Base-by-base conservation (phyloP, 2,888 invertebrate genomes). In the Thyatira batis region DNA sequence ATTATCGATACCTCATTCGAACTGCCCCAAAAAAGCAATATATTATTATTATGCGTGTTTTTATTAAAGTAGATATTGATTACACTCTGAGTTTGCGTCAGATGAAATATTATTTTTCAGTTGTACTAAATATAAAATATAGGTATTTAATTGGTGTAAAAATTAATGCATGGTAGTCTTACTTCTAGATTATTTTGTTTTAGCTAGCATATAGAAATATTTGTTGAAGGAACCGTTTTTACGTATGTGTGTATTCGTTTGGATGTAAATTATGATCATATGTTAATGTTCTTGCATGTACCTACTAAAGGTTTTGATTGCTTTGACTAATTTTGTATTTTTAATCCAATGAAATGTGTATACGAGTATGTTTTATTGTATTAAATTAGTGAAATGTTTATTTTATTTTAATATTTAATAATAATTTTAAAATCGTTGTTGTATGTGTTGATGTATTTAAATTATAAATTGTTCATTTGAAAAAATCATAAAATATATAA, bases 401-500 rank as follows among this genome's bases (percentile, higher is more conserved):
- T 39, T 17, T 1, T 17, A n/a, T n/a, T n/a, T n/a, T n/a, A n/a
- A n/a, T 60, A 62, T 56, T 53, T 51, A 53, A 49, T 50, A 20
- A 49, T 57, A 54, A n/a, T 51, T 51, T 52, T 60, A 51, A 30
- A 65, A 66, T 69, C 62, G 52, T 69, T 73, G 59, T 65, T 65
- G 56, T 67, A 59, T 55, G 60, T 54, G 61, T 61, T 61, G 11
- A 23, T 21, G 4, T 20, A 45, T 25, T 48, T 43, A 52, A 49
- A 39, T 17, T 13, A 17, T 3, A 39, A 39, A 39, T 33, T 30
- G 11, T 55, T 49, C 58, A 59, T 54, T 57, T 52, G 25, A 25
- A 46, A 25, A 46, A 54, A 63, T 66, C 54, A 69, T 68, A 57
- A 80, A 86, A 84, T 85, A 82, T n/a, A n/a, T n/a, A 87, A 87